Conservation (phyloP, 2,797 vertebrate species). For the Tamandua tetradactyla region DNA sequence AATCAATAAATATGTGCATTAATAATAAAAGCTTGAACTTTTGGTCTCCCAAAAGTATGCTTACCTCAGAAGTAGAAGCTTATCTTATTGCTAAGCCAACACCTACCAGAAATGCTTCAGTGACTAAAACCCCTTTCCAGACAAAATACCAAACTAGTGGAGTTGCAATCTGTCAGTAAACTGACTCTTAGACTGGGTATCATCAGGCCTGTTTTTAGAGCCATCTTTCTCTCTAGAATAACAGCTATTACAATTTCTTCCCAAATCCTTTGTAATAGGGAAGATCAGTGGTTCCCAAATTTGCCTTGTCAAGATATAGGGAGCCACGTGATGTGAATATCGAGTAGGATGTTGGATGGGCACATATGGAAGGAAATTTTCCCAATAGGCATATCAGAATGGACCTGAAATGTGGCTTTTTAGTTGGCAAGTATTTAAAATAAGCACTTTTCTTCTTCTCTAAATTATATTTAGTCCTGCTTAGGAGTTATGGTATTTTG, state of each 20-base stretch:
- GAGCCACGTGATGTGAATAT: not conserved
- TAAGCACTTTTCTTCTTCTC: not conserved
- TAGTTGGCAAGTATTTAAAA: slow-evolving; percentile 5
- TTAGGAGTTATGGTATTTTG: not conserved
- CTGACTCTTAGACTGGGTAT: slow-evolving; percentile 9
- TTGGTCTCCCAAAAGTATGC: slow-evolving; percentile 45
- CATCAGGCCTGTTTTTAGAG: slow-evolving; percentile 3
- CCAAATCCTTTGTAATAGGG: not conserved
- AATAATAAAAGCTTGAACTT: slow-evolving; percentile 51
- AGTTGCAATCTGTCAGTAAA: slow-evolving; percentile 12
- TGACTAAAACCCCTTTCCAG: slow-evolving; percentile 39
- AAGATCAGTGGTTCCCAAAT: not conserved
- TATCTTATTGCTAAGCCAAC: slow-evolving; percentile 41
- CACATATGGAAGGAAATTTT: not conserved
- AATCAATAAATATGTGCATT: slow-evolving; percentile 28
- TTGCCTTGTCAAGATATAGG: not conserved
- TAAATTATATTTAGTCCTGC: slow-evolving; percentile 14
- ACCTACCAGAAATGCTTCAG: slow-evolving; percentile 48
- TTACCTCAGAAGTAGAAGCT: slow-evolving; percentile 35
- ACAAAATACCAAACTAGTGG: slow-evolving; percentile 11
- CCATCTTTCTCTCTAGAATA: slow-evolving; percentile 37
- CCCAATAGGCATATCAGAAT: not conserved
- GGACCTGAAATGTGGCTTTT: not conserved
- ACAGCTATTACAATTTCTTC: not conserved
- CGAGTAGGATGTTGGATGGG: not conserved